Base-by-base conservation (phyloP, 2,888 invertebrate genomes). In the Portevinia maculata region DNA sequence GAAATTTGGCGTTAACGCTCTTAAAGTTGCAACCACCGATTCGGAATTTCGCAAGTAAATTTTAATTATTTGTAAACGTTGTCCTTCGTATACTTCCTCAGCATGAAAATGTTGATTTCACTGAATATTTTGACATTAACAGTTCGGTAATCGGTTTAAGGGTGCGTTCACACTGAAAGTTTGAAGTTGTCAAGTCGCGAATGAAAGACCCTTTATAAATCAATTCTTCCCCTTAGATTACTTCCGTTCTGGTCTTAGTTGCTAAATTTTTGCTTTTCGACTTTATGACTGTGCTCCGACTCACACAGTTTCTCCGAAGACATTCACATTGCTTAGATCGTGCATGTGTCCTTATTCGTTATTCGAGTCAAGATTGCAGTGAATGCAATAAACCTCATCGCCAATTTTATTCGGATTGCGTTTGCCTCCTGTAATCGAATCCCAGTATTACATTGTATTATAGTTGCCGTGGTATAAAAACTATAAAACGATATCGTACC, bases 401-500 rank as follows among this genome's bases (percentile, higher is more conserved):
- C 34, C 59, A 34, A 70, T 70, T 70, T 76, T 64, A 55, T 81
- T 76, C 52, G 59, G 34, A 60, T 19, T 59, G 24, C 15, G 30
- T 17, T 65, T 59, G 75, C 70, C 60, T 76, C 34, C 30, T 50
- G 70, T 69, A 76, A 71, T 81, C 70, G 71, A 81, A 76, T 81
- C 59, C 52, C 60, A 65, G 24, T 52, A 65, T 55, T 76, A 83
- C 81, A 71, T 76, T 83, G 81, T 79, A 79, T 64, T 73, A 53
- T 74, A 67, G 67, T 78, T 83, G 76, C 76, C 59, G 81, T 59
- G 59, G 76, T 65, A 76, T 57, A 69, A 71, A 70, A 76, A 83
- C 71, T 76, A 83, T 83, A 83, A 83, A 83, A 76, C 81, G 60
- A 83, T 83, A 83, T 65, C 70, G 81, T 83, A 60, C 76, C 76